Evolutionary conservation across 2,797 vertebrate species (phyloP).

Genomic region (Bryconaethiops microstoma): DNA sequence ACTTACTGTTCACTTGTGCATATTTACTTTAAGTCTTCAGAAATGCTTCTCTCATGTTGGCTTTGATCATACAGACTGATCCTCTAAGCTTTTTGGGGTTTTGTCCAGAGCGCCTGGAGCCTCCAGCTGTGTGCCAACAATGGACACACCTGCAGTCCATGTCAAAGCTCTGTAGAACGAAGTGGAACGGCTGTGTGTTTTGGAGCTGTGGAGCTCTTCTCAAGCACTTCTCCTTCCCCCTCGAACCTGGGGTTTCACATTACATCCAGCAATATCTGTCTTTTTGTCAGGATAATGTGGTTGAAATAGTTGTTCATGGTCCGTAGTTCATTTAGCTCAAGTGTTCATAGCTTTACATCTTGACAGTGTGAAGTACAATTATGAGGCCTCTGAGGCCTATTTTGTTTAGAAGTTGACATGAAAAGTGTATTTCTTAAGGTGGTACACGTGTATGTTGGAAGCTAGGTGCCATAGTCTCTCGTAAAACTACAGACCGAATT

Average conservation of each 20-base stretch:
- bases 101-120: constrained; percentile 20
- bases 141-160: constrained; percentile 41
- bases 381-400: neutral
- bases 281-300: constrained; percentile 14
- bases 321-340: neutral
- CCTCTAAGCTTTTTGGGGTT: constrained; percentile 8
- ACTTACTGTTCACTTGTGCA: neutral
- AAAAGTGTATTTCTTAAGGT: neutral
- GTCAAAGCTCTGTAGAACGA: constrained; percentile 20
- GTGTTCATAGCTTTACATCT: neutral
- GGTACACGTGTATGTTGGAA: neutral
- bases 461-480: too few species aligned
- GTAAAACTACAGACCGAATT: neutral
- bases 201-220: constrained; percentile 3
- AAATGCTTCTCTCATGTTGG: neutral
- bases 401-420: neutral
- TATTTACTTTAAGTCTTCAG: neutral
- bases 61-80: constrained; percentile 12
- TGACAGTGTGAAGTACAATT: neutral
- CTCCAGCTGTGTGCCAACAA: constrained; percentile 25
- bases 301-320: constrained; percentile 6
- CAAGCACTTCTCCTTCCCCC: neutral
- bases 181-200: constrained; percentile 16
- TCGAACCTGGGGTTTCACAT: constrained; percentile 6
- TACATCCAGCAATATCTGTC: neutral